These are phyloP conservation scores for Drosophila nigromelanica DNA, from an alignment of 1,140 invertebrate species.

Conservation along the genomic window DNA sequence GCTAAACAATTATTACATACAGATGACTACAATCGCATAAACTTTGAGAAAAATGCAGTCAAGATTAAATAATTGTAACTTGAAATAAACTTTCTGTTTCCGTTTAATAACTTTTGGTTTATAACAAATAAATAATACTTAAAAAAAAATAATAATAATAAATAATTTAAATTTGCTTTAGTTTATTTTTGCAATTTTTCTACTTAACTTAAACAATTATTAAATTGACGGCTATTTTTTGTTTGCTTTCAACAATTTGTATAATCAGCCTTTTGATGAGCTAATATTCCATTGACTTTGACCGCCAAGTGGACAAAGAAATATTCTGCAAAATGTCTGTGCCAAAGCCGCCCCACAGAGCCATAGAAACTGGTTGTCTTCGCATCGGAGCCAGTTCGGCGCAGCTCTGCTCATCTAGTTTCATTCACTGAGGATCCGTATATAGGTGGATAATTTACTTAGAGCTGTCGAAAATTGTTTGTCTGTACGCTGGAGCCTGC, in stretches of 20 bases:
- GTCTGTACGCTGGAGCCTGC: constrained; percentile 9
- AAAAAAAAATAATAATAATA: no score
- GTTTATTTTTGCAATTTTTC: neutral
- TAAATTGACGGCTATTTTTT: no score
- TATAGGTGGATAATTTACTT: constrained; percentile 27
- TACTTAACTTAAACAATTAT: no score
- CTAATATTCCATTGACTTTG: constrained; percentile 20
- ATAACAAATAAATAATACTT: no score
- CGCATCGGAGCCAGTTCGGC: neutral
- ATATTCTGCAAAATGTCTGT: neutral
- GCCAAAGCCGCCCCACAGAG: neutral
- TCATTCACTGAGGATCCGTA: neutral
- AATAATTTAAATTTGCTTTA: neutral
- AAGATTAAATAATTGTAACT: no score
- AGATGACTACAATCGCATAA: no score
- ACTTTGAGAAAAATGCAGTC: no score
- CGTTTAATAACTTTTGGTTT: no score
- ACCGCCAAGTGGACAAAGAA: constrained; percentile 19
- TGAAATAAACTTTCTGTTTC: no score
- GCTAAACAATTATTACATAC: no score
- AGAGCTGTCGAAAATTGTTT: constrained; percentile 29
- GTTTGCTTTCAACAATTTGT: neutral
- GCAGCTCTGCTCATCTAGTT: constrained; percentile 2
- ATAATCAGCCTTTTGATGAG: constrained; percentile 2
- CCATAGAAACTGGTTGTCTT: neutral